These are phyloP conservation scores for Pachyramphus minor DNA, from an alignment of 2,113 vertebrate species.

Conservation along the genomic window DNA sequence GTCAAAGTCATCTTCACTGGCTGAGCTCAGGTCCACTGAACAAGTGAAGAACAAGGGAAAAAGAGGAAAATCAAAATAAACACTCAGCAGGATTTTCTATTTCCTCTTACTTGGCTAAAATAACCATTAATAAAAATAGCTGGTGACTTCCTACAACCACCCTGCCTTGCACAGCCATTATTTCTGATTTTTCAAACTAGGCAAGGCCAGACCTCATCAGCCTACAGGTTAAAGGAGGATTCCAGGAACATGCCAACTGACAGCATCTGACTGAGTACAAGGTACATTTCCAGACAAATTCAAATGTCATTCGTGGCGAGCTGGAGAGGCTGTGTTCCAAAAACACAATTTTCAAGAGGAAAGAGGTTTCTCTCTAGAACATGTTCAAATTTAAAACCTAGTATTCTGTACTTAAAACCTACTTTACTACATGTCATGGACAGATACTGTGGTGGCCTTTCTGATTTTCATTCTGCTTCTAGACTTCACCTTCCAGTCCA, in stretches of 20 bases:
- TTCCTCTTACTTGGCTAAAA: background rate
- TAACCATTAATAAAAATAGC: background rate
- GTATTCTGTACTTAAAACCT: background rate
- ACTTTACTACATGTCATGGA: background rate
- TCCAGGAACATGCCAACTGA: background rate
- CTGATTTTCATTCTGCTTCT: background rate
- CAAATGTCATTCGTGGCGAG: background rate
- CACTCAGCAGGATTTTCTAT: background rate
- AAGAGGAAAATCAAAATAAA: background rate
- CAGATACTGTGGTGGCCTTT: background rate
- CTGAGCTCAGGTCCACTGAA: slow-evolving; percentile 95
- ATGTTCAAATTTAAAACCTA: background rate
- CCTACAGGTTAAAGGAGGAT: background rate
- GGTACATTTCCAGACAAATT: background rate
- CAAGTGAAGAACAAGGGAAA: background rate
- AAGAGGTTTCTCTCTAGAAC: background rate
- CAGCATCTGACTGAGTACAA: background rate
- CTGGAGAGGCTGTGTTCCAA: background rate
- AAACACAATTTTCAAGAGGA: background rate
- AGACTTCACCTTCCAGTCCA: background rate
- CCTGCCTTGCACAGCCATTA: background rate
- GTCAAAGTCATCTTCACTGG: slow-evolving; percentile 99
- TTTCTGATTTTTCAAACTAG: background rate
- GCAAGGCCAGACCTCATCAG: background rate
- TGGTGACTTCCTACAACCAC: background rate